phyloP scores from a whole-genome alignment of 2,888 invertebrate species.

The Pardosa pseudoannulata region DNA sequence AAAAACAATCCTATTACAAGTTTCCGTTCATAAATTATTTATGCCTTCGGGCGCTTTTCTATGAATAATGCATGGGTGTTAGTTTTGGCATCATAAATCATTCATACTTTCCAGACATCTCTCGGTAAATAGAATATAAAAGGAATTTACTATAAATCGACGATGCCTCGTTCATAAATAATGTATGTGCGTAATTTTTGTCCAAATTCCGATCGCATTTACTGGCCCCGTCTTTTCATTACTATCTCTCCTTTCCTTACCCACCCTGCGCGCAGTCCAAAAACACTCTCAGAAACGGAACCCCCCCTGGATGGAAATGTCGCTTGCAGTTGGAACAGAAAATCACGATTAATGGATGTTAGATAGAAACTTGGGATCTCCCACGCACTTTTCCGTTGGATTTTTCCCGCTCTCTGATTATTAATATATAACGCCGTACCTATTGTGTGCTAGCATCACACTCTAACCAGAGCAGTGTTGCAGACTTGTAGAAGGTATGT shows the following conservation, averaged over 20 bases:
- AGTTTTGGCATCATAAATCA: slow-evolving; percentile 12
- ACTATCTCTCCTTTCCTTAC: no score
- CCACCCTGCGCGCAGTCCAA: no score
- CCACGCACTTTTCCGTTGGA: no score
- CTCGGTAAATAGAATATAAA: slow-evolving; percentile 10
- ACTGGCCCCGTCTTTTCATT: neutral
- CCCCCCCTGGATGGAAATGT: neutral
- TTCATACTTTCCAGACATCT: neutral
- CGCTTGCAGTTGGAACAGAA: neutral
- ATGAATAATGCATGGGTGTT: slow-evolving; percentile 4
- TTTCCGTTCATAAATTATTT: slow-evolving; percentile 2
- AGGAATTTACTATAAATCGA: slow-evolving; percentile 15
- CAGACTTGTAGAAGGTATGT: no score
- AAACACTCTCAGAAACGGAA: no score
- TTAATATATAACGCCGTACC: no score
- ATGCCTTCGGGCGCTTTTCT: neutral
- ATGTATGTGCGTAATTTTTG: slow-evolving; percentile 7
- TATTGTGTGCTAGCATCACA: no score
- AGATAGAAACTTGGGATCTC: no score
- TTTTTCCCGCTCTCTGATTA: no score
- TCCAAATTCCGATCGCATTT: neutral
- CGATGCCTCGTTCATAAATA: neutral
- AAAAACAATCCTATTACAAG: slow-evolving; percentile 11
- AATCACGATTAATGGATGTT: neutral
- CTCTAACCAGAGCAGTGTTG: no score